A percentile compares a stretch with the other conserved stretches of the same genome.
Conservation (phyloP, 2,888 invertebrate genomes). For the Gnatocerus cornutus region DNA sequence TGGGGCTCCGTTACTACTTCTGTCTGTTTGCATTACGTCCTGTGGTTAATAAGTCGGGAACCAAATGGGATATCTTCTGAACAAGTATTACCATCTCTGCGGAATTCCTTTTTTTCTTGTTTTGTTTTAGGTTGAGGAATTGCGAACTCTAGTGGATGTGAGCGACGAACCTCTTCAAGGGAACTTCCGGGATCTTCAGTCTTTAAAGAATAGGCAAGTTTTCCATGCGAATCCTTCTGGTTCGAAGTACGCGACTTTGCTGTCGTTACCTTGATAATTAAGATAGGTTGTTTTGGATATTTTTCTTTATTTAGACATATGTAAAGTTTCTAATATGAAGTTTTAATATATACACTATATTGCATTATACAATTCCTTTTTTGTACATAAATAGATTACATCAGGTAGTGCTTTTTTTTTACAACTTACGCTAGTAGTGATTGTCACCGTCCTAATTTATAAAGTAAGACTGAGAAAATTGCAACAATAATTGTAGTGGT, state of each 20-base stretch:
- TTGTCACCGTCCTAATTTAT: constrained; percentile 57
- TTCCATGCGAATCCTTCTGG: constrained; percentile 75
- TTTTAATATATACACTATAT: constrained; percentile 58
- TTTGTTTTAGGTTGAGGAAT: constrained; percentile 72
- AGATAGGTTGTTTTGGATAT: constrained; percentile 22
- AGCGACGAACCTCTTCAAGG: constrained; percentile 70
- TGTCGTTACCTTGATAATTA: constrained; percentile 61
- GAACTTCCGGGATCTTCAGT: constrained; percentile 74
- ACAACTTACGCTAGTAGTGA: constrained; percentile 60
- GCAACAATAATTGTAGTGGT: constrained; percentile 47
- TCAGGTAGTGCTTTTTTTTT: constrained; percentile 56
- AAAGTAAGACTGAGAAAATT: constrained; percentile 42
- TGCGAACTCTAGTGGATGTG: constrained; percentile 73
- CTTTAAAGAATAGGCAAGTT: constrained; percentile 69
- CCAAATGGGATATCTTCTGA: constrained; percentile 75
- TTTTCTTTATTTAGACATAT: constrained; percentile 48
- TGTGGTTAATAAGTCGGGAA: constrained; percentile 78
- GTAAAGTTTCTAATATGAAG: constrained; percentile 52
- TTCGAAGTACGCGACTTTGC: constrained; percentile 72
- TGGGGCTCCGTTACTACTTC: constrained; percentile 75
- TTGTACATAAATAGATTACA: constrained; percentile 60
- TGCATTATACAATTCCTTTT: constrained; percentile 59
- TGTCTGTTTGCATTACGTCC: constrained; percentile 71
- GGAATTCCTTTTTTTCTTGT: neutral
- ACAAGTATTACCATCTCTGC: constrained; percentile 71